Evolutionary conservation across 1,140 invertebrate genomes (phyloP).

Genomic region (Dinoponera quadriceps): DNA sequence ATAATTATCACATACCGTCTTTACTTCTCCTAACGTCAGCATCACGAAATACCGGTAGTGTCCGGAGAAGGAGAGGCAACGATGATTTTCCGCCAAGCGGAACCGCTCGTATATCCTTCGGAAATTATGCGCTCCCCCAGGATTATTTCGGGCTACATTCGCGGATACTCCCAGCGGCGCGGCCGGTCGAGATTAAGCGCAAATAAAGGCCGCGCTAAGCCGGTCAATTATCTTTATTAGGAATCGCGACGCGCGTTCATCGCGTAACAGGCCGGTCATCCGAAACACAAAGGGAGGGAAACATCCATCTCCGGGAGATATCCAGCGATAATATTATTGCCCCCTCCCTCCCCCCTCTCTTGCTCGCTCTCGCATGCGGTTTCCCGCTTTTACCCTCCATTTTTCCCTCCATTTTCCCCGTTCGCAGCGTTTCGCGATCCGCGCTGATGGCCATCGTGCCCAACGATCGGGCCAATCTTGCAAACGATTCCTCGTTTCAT

Average conservation of each 20-base stretch:
- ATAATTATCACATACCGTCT: too few species aligned
- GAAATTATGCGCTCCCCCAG: slow-evolving; percentile 9
- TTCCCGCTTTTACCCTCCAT: too few species aligned
- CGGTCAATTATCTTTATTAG: slow-evolving; percentile 38
- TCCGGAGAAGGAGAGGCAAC: too few species aligned
- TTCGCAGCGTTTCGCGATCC: too few species aligned
- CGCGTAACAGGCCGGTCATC: slow-evolving; percentile 19
- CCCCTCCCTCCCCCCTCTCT: neutral
- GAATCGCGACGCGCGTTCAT: slow-evolving; percentile 10
- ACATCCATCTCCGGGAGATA: slow-evolving; percentile 29
- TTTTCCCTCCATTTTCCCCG: slow-evolving; percentile 1
- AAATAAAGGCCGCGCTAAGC: slow-evolving; percentile 27
- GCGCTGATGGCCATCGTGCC: neutral
- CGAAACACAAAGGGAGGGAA: slow-evolving; percentile 22
- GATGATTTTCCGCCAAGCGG: slow-evolving; percentile 6
- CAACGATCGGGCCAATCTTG: slow-evolving; percentile 13
- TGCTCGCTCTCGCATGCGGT: too few species aligned
- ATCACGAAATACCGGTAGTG: too few species aligned
- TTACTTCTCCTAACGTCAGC: too few species aligned
- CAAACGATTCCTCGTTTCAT: slow-evolving; percentile 23
- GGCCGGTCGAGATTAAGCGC: slow-evolving; percentile 8
- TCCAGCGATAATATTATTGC: slow-evolving; percentile 49
- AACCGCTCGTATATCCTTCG: neutral
- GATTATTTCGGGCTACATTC: slow-evolving; percentile 1
- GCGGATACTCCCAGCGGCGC: neutral